phyloP scores from a whole-genome alignment of 1,140 invertebrate species.

The Gonioctena quinquepunctata region DNA sequence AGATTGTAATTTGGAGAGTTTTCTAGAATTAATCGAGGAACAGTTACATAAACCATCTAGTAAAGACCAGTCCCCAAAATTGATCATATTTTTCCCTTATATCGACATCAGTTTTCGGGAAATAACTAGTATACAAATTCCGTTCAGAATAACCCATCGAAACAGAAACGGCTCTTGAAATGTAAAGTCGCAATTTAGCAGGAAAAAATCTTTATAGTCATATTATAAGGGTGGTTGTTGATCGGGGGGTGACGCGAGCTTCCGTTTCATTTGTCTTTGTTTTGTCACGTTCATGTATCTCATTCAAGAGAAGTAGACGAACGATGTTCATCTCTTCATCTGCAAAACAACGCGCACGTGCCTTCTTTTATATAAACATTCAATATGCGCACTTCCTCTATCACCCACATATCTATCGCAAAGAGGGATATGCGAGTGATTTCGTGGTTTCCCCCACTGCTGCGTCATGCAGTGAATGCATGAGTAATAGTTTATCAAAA shows the following conservation, averaged over 20 bases:
- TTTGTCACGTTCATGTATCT: constrained; percentile 33
- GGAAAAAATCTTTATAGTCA: constrained; percentile 11
- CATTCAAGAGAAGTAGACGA: constrained; percentile 10
- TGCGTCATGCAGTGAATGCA: background rate
- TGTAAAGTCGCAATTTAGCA: background rate
- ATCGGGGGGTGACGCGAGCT: constrained; percentile 29
- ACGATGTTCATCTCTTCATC: background rate
- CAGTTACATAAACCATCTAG: too few relatives aligned
- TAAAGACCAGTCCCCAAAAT: too few relatives aligned
- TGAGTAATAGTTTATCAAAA: too few relatives aligned
- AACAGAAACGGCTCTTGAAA: background rate
- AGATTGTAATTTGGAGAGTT: too few relatives aligned
- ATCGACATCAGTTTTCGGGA: too few relatives aligned
- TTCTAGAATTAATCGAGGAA: too few relatives aligned
- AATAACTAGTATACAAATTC: too few relatives aligned
- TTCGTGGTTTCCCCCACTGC: background rate
- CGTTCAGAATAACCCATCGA: background rate
- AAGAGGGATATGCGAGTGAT: background rate
- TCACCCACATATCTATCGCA: constrained; percentile 5
- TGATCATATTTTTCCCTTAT: too few relatives aligned
- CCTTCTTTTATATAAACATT: constrained; percentile 31
- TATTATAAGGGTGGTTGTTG: constrained; percentile 18
- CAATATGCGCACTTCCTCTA: constrained; percentile 25
- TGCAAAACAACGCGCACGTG: constrained; percentile 26
- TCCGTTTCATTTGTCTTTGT: constrained; percentile 35